phyloP scores from a whole-genome alignment of 2,888 invertebrate genomes.

The Ischnura elegans region DNA sequence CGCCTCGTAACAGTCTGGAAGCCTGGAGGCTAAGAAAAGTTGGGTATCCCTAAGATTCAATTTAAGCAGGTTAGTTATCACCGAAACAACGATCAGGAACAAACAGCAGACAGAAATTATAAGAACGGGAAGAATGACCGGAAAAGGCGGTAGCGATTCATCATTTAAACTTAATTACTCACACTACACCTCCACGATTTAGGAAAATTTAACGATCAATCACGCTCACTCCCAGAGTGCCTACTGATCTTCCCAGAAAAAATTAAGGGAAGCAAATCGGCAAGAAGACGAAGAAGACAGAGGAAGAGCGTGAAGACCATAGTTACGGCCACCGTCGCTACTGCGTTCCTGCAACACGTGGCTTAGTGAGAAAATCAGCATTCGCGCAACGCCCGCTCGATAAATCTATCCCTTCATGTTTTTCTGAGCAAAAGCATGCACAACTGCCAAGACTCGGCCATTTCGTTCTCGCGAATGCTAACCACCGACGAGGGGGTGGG shows the following conservation, averaged over 20 bases:
- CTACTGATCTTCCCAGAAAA: not conserved
- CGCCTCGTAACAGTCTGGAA: no score
- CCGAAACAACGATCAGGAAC: no score
- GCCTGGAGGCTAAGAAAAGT: no score
- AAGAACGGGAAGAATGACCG: no score
- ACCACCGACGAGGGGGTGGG: not conserved
- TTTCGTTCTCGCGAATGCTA: slow-evolving; percentile 12
- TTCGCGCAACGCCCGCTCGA: slow-evolving; percentile 4
- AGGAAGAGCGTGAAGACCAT: not conserved
- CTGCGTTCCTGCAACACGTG: slow-evolving; percentile 11
- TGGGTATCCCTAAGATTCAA: no score
- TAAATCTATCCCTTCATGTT: slow-evolving; percentile 16
- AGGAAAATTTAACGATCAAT: not conserved
- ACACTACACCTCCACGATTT: no score
- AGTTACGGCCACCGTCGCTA: not conserved
- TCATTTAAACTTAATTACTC: no score
- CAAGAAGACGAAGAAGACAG: not conserved
- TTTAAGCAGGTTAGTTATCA: no score
- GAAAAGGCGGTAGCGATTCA: no score
- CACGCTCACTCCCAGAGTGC: not conserved
- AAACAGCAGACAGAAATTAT: no score
- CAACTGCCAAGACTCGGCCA: slow-evolving; percentile 10
- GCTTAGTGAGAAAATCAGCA: slow-evolving; percentile 26
- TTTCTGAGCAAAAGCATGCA: slow-evolving; percentile 30
- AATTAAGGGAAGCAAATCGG: not conserved